Conservation (phyloP, 2,888 invertebrate species). For the Chaetoderma sp. region DNA sequence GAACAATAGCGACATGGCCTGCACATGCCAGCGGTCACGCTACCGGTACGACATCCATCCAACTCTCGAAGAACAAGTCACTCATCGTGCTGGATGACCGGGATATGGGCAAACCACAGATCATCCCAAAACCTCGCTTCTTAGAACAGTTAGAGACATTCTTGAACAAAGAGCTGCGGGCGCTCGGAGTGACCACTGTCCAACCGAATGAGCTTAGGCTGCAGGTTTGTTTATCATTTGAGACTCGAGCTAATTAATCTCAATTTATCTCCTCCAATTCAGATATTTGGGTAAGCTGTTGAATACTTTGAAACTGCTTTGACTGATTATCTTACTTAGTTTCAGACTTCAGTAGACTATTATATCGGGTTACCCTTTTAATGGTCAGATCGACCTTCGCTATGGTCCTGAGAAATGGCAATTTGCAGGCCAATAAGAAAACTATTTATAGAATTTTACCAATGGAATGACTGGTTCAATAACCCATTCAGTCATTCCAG, state of each 20-base stretch:
- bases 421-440: no score
- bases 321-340: background rate
- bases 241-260: no score
- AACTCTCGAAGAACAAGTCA: conserved; percentile 62
- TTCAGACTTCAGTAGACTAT: background rate
- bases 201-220: conserved; percentile 64
- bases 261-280: no score
- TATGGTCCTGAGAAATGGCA: no score
- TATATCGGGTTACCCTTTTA: no score
- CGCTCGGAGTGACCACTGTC: conserved; percentile 61
- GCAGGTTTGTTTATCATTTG: conserved; percentile 47
- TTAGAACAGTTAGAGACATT: conserved; percentile 67
- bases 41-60: conserved; percentile 49
- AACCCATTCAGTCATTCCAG: no score
- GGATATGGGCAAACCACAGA: conserved; percentile 57
- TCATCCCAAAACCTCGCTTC: conserved; percentile 67
- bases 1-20: conserved; percentile 68
- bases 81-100: conserved; percentile 62
- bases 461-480: no score
- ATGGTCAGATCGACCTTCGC: no score
- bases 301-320: background rate
- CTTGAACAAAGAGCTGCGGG: conserved; percentile 63
- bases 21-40: conserved; percentile 67
- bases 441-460: no score
- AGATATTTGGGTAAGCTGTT: background rate